Conservation (phyloP, 2,888 invertebrate species). For the Agrilus mali region DNA sequence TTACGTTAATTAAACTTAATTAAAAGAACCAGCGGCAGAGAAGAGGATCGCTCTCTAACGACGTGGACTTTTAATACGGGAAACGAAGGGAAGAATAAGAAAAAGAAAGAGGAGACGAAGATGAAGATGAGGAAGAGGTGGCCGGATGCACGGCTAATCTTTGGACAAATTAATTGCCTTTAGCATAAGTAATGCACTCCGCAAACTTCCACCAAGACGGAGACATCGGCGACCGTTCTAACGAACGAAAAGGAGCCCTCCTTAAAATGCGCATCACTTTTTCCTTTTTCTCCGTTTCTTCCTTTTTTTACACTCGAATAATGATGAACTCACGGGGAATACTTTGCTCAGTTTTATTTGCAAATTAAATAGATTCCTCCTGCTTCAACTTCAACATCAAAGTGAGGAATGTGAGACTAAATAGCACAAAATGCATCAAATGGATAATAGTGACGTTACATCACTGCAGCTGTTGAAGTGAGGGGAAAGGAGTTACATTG, state of each 20-base stretch:
- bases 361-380: no score
- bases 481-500: no score
- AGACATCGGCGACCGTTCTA: constrained; percentile 2
- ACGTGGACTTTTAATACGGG: constrained; percentile 1
- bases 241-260: constrained; percentile 8
- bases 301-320: constrained; percentile 7
- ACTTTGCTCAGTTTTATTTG: constrained; percentile 1
- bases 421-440: no score
- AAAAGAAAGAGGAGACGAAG: not conserved
- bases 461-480: no score
- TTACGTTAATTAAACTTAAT: constrained; percentile 40
- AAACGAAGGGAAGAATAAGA: no score
- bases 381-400: no score
- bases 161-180: constrained; percentile 38
- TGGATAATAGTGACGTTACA: no score
- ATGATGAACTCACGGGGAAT: constrained; percentile 6
- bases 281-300: constrained; percentile 24
- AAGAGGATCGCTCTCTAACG: constrained; percentile 19
- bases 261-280: constrained; percentile 11
- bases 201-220: constrained; percentile 8
- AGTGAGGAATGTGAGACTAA: no score
- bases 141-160: constrained; percentile 36
- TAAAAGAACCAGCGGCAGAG: constrained; percentile 31
- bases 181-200: constrained; percentile 32
- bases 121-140: not conserved